A percentile compares a stretch with the other conserved stretches of the same genome.
phyloP scores from a whole-genome alignment of 2,113 vertebrate species.

The Empidonax alnorum region DNA sequence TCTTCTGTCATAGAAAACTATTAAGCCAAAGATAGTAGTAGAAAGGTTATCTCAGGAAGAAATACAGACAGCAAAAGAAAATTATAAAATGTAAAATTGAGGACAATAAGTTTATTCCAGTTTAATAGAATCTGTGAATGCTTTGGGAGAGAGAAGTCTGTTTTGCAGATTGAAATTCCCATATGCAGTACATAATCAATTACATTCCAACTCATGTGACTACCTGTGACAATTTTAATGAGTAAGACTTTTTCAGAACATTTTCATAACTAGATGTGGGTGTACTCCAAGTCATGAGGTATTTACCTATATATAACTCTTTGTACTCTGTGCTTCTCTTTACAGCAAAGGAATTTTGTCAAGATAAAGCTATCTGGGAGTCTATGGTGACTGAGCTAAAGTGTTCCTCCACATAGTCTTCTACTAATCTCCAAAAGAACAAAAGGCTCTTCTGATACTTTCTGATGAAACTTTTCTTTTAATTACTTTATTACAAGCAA shows the following conservation, averaged over 20 bases:
- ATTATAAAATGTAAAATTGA: background rate
- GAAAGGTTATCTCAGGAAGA: background rate
- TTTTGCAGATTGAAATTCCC: background rate
- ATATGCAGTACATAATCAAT: background rate
- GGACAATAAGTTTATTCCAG: background rate
- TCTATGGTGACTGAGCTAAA: background rate
- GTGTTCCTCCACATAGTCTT: background rate
- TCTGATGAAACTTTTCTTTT: background rate
- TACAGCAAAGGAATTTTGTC: background rate
- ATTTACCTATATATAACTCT: background rate
- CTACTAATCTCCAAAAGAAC: background rate
- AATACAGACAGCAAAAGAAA: background rate
- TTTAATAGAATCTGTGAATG: background rate
- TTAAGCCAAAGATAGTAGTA: background rate
- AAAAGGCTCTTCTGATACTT: background rate
- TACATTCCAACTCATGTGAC: background rate
- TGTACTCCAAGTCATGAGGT: background rate
- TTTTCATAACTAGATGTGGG: background rate
- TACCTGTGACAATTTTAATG: background rate
- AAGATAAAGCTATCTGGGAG: background rate
- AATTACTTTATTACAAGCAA: background rate
- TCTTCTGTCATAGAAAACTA: background rate
- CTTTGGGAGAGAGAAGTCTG: background rate
- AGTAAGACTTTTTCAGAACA: background rate
- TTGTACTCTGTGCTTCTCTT: background rate